Base-by-base conservation (phyloP, 2,113 vertebrate genomes). In the Labeo catla region DNA sequence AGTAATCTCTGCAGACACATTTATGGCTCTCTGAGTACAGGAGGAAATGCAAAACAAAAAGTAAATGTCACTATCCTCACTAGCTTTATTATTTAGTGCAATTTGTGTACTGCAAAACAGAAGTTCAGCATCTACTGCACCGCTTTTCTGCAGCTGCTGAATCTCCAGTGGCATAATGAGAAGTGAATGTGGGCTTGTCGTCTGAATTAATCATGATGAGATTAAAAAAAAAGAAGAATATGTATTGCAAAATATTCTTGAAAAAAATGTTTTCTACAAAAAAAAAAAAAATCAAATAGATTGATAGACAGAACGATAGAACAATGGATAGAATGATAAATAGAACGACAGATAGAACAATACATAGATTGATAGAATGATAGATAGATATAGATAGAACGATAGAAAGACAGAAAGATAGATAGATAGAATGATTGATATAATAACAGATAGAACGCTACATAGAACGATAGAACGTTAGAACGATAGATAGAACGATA, bases 1-100 rank as follows among this genome's bases (percentile, higher is more conserved):
- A 61, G 45, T 68, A 65, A 70, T 50, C 43, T 63, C 15, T 13
- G 88, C 11, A 84, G 66, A n/a, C 70, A 61, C 50, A 36, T 36
- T 39, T 23, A 76, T 50, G 12, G 11, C n/a, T 76, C 47, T 76
- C 13, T 50, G n/a, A 73, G 4, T 8, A 43, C 19, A 80, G 59
- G 11, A 19, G n/a, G 54, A 66, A 81, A 81, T 0, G 2, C 39
- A 80, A 61, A 80, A 43, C 16, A 79, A 72, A 43, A 43, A 70
- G 16, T 76, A 50, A 76, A 76, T 52, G 47, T 49, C 74, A 76
- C 21, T 76, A 28, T 13, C 47, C 12, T 50, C 13, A 50, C 49
- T 50, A 34, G 23, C n/a, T 52, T 52, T 76, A 76, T 50, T 76
- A 50, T 34, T 76, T 28, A 76, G 4, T 72, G 10, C 21, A 12